A percentile compares a stretch with the other conserved stretches of the same genome.
These are phyloP conservation scores for Epinotia demarniana DNA, from an alignment of 2,888 invertebrate species.

Conservation along the genomic window DNA sequence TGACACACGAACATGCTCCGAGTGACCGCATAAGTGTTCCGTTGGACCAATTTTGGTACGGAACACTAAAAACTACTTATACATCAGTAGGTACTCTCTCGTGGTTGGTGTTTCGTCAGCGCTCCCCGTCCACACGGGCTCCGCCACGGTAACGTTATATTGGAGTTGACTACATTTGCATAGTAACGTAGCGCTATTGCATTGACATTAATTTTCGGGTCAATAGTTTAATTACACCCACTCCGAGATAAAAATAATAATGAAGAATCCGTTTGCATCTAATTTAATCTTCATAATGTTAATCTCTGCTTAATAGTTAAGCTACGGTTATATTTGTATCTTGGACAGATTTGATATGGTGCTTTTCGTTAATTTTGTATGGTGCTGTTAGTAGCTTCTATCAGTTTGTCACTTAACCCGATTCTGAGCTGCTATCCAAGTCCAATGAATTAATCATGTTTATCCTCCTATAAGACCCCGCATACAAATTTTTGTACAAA, in stretches of 20 bases:
- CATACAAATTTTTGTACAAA: too few species aligned
- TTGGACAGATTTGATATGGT: background rate
- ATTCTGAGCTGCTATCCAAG: background rate
- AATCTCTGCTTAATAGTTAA: background rate
- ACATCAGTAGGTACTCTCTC: background rate
- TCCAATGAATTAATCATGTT: too few species aligned
- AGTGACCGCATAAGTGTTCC: too few species aligned
- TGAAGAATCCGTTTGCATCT: conserved; percentile 55
- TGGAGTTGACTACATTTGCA: conserved; percentile 6
- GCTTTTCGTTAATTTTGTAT: background rate
- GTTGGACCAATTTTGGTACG: too few species aligned
- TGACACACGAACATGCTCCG: too few species aligned
- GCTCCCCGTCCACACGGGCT: background rate
- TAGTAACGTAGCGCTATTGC: conserved; percentile 17
- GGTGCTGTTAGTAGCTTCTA: background rate
- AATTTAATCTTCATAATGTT: conserved; percentile 46
- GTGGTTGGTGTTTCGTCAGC: background rate
- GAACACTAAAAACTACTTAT: background rate
- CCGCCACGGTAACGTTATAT: background rate
- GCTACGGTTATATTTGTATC: background rate
- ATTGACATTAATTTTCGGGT: conserved; percentile 64
- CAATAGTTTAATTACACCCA: conserved; percentile 70
- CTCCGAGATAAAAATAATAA: conserved; percentile 50
- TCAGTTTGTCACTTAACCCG: background rate
- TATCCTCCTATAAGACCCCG: too few species aligned